Percentiles rank a stretch among this genome's conserved stretches.
These are phyloP conservation scores for Laticauda laticaudata DNA, from an alignment of 2,113 vertebrate genomes.

Conservation along the genomic window DNA sequence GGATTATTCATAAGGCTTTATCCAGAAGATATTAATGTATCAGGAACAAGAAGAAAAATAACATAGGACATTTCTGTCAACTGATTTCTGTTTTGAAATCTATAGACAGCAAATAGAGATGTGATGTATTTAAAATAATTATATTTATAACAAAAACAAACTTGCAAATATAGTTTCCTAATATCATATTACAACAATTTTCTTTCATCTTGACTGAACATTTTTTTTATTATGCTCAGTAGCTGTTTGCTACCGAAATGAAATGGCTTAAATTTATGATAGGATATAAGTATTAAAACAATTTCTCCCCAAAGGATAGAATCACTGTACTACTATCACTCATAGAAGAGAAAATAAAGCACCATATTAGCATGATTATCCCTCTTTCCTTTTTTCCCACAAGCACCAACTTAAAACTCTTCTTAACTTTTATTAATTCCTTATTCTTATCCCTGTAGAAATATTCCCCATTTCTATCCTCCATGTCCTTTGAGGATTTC, in stretches of 20 bases:
- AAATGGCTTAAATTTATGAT: not conserved
- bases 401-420: not conserved
- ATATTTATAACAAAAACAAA: not conserved
- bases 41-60: not conserved
- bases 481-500: not conserved
- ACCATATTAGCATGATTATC: not conserved
- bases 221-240: not conserved
- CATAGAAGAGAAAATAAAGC: not conserved
- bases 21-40: conserved; percentile 14
- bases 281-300: not conserved
- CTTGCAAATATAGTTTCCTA: not conserved
- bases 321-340: not conserved
- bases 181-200: too few species aligned
- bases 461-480: not conserved
- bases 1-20: conserved; percentile 16
- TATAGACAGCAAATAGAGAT: not conserved
- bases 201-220: not conserved
- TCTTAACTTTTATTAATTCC: not conserved
- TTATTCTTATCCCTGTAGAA: not conserved
- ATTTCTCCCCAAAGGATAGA: not conserved
- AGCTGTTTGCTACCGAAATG: not conserved
- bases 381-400: not conserved
- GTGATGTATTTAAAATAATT: not conserved
- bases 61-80: not conserved
- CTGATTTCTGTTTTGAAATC: too few species aligned